Evolutionary conservation across 2,888 invertebrate species (phyloP), one percentile per base, ranked within the genome.

Genomic region (Portevinia maculata): DNA sequence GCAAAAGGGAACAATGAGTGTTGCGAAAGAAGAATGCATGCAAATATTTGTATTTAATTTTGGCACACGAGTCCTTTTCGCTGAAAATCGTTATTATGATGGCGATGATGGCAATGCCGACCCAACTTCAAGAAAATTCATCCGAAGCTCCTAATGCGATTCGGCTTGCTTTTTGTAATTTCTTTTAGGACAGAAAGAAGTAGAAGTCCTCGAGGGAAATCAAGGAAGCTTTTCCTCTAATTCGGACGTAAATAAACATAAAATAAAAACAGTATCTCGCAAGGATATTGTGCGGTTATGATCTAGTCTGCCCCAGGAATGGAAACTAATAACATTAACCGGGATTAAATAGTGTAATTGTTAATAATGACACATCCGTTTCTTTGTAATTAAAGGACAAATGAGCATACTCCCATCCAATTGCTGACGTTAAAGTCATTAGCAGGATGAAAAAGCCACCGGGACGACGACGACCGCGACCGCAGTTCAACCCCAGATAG

Each of bases 261-360:
- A 59, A 64, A 32, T 57, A 39, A 53, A 59, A 60, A 48, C 48
- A 39, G 60, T 32, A 55, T 46, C 79, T 57, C 67, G 48, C 53
- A 24, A 24, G 41, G 19, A 52, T 64, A 39, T 60, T 44, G 8
- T 48, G 59, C 24, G 59, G 46, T 59, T 64, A 15, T 44, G 19
- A 1, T 30, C 57, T 39, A 69, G 59, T 53, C 48, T 28, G 50
- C 62, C 48, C 37, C 62, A 62, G 44, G 41, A 50, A 48, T 69
- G 21, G 30, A 28, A 70, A 50, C 62, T 83, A 78, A 83, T 60
- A 41, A 52, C 71, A 78, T 73, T 67, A 78, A 62, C 71, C 65
- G 60, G 44, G 67, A 83, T 83, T 78, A 83, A 78, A 83, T 44
- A 53, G 60, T 53, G 41, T 83, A 78, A 83, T 83, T 83, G 83